These are phyloP conservation scores for Standfussiana lucernea DNA, from an alignment of 2,888 invertebrate species.

Conservation along the genomic window DNA sequence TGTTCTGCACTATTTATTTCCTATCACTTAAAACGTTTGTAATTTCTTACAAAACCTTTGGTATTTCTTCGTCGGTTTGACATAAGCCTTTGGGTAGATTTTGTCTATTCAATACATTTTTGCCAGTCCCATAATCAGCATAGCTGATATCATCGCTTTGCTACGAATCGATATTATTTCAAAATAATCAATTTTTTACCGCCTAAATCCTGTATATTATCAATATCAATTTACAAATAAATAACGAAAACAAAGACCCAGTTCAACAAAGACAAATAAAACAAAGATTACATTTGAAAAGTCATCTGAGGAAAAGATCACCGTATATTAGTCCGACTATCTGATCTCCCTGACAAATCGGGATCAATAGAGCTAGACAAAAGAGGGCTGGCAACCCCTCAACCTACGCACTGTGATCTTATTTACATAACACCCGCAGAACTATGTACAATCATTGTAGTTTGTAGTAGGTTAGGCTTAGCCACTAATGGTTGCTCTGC, in stretches of 20 bases:
- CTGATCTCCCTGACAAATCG: slow-evolving; percentile 30
- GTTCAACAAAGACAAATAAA: slow-evolving; percentile 23
- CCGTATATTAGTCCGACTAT: slow-evolving; percentile 31
- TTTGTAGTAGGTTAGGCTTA: slow-evolving; percentile 14
- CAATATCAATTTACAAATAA: slow-evolving; percentile 15
- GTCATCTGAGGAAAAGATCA: slow-evolving; percentile 46
- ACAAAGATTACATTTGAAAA: slow-evolving; percentile 37
- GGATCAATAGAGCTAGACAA: slow-evolving; percentile 54
- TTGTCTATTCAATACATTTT: neutral
- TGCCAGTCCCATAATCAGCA: neutral
- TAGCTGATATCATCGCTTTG: neutral
- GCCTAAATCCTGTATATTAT: neutral
- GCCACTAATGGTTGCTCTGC: slow-evolving; percentile 27
- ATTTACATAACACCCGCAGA: slow-evolving; percentile 32
- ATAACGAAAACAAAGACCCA: slow-evolving; percentile 11
- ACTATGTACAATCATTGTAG: slow-evolving; percentile 34
- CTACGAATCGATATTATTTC: neutral
- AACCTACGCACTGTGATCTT: slow-evolving; percentile 27
- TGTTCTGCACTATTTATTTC: neutral
- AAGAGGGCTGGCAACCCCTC: slow-evolving; percentile 34
- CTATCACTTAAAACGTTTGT: no score
- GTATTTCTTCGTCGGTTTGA: neutral
- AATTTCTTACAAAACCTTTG: neutral
- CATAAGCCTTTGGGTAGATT: neutral
- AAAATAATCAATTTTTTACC: neutral